Percentiles rank a stretch among this genome's conserved stretches.
Conservation (phyloP, 2,113 vertebrate genomes). For the Elanoides forficatus region DNA sequence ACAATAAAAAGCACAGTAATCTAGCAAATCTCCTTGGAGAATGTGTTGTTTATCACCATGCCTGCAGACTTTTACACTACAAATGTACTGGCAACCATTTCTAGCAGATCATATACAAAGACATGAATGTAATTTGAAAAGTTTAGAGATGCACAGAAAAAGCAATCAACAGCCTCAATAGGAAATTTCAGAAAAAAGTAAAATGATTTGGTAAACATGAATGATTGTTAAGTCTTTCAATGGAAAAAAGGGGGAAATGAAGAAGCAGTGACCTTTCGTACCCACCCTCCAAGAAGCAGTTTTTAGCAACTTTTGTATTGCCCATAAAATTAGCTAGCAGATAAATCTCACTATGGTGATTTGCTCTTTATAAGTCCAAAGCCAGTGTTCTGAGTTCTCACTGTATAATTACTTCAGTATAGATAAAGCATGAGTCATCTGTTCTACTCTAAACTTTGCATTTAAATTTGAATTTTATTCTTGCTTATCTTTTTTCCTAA, state of each 20-base stretch:
- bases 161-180: not conserved
- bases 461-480: slow-evolving; percentile 63
- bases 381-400: slow-evolving; percentile 47
- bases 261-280: slow-evolving; percentile 20
- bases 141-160: slow-evolving; percentile 6
- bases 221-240: not conserved
- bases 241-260: not conserved
- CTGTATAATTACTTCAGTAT: slow-evolving; percentile 56
- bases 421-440: slow-evolving; percentile 65
- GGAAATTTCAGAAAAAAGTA: not conserved
- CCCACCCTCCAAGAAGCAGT: not conserved
- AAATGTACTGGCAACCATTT: slow-evolving; percentile 19
- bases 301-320: slow-evolving; percentile 36
- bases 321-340: slow-evolving; percentile 42
- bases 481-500: slow-evolving; percentile 57
- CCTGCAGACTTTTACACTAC: slow-evolving; percentile 27
- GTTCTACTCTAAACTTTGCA: slow-evolving; percentile 57
- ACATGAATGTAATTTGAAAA: slow-evolving; percentile 17
- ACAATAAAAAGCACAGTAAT: slow-evolving; percentile 36
- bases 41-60: slow-evolving; percentile 26
- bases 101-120: slow-evolving; percentile 12
- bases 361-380: slow-evolving; percentile 57
- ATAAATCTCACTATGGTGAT: slow-evolving; percentile 59
- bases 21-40: slow-evolving; percentile 44
- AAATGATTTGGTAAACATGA: slow-evolving; percentile 10